Evolutionary conservation across 2,113 vertebrate genomes (phyloP), one percentile per base, ranked within the genome.

Genomic region (Psephotus haematonotus): DNA sequence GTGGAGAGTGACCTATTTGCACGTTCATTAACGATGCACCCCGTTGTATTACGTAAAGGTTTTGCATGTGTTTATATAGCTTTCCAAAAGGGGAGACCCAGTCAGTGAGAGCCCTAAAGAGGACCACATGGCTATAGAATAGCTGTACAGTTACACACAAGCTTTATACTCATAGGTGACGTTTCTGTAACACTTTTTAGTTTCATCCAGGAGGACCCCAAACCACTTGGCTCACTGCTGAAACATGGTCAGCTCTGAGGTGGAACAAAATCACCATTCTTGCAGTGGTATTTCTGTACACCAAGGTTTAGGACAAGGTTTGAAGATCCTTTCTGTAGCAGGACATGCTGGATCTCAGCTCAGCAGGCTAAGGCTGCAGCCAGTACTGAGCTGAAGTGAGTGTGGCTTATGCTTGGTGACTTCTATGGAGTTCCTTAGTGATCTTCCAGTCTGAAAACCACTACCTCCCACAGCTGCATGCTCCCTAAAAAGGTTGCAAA

Each of bases 151-250:
- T 89, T 93, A 81, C 13, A 94, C 67, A 85, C 72, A 35, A 93
- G 78, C 71, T 85, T 94, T 96, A 78, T 78, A 87, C 67, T 96
- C 84, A 44, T 63, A 91, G 90, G 89, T 96, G 89, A 96, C 67
- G 49, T 92, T 95, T 96, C 80, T 55, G 8, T 41, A 75, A 57
- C 22, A 15, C 71, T 94, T 90, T 24, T 63, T 57, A 67, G 57
- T 72, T 75, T 82, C 77, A 75, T 93, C 63, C 89, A 89, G 77
- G 78, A 93, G 80, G 93, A 81, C 94, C 92, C 87, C 95, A 96
- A 97, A 92, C 41, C 87, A 89, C 90, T 97, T 94, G 90, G 86
- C 88, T 97, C 75, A 35, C 65, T 77, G 60, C 65, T 95, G 94
- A 92, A 97, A 87, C 46, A 46, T 0, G 0, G 80, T 87, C 84